phyloP scores from a whole-genome alignment of 2,797 vertebrate genomes.

The Phyllotis vaccarum region DNA sequence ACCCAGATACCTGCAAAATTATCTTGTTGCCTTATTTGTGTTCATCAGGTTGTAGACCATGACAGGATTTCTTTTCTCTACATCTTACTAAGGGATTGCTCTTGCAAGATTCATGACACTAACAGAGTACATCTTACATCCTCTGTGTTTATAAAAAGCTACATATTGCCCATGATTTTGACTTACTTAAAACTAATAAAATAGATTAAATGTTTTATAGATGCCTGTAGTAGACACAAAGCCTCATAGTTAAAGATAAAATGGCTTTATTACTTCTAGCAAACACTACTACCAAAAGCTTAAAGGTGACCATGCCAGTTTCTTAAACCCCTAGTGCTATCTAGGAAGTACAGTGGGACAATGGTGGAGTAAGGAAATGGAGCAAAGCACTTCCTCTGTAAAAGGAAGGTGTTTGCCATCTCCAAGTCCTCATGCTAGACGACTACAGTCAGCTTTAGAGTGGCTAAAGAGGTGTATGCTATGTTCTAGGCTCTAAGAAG shows the following conservation, averaged over 20 bases:
- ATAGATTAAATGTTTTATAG: background rate
- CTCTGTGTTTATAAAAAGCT: background rate
- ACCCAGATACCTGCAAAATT: background rate
- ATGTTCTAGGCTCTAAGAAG: background rate
- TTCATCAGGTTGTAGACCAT: background rate
- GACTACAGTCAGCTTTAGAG: no score
- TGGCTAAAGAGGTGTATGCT: background rate
- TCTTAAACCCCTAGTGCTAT: no score
- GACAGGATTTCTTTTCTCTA: background rate
- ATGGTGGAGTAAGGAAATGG: background rate
- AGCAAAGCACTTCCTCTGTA: background rate
- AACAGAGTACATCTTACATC: background rate
- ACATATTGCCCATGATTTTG: background rate
- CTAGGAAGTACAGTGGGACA: background rate
- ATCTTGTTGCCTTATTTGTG: no score
- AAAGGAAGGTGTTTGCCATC: background rate
- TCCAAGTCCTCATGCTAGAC: accelerated
- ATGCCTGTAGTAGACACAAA: background rate
- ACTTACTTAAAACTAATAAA: background rate
- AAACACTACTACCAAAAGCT: background rate
- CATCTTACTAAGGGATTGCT: background rate
- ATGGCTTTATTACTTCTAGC: background rate
- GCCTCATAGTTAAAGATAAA: background rate
- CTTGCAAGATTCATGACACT: background rate
- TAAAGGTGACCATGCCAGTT: background rate